A percentile compares a stretch with the other conserved stretches of the same genome.
phyloP scores from a whole-genome alignment of 2,888 invertebrate species.

The Crematogaster levior region DNA sequence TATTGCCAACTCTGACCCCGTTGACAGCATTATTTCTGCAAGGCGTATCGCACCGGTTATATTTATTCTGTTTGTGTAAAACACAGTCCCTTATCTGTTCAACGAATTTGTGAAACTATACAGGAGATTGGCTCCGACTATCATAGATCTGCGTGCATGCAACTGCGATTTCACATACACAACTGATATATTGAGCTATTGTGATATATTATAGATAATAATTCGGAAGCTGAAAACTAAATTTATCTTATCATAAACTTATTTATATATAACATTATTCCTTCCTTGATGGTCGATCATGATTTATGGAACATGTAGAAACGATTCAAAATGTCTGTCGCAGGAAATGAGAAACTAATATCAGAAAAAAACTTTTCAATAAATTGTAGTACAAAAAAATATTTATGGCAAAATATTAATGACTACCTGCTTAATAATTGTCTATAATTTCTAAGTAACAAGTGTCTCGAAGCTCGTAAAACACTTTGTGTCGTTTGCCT shows the following conservation, averaged over 20 bases:
- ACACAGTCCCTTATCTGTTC: neutral
- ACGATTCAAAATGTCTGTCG: neutral
- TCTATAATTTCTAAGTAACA: neutral
- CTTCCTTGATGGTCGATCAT: neutral
- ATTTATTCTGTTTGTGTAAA: slow-evolving; percentile 52
- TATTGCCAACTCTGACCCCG: slow-evolving; percentile 41
- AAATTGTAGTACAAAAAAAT: neutral
- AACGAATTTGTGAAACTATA: slow-evolving; percentile 12
- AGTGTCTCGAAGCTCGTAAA: neutral
- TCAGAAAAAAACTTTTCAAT: slow-evolving; percentile 27
- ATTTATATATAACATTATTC: neutral
- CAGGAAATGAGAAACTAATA: slow-evolving; percentile 41
- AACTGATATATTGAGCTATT: too few relatives aligned
- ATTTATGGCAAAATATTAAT: neutral
- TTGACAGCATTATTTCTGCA: slow-evolving; percentile 18
- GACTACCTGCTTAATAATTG: neutral
- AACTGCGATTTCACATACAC: neutral
- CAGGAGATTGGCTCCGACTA: neutral
- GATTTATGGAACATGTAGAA: neutral
- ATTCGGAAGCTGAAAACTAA: too few relatives aligned
- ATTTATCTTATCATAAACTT: neutral
- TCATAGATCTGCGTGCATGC: neutral
- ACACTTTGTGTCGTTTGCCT: neutral
- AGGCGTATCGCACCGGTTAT: slow-evolving; percentile 41
- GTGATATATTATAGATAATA: too few relatives aligned